Base-by-base conservation (phyloP, 2,113 vertebrate species). In the Egretta garzetta region DNA sequence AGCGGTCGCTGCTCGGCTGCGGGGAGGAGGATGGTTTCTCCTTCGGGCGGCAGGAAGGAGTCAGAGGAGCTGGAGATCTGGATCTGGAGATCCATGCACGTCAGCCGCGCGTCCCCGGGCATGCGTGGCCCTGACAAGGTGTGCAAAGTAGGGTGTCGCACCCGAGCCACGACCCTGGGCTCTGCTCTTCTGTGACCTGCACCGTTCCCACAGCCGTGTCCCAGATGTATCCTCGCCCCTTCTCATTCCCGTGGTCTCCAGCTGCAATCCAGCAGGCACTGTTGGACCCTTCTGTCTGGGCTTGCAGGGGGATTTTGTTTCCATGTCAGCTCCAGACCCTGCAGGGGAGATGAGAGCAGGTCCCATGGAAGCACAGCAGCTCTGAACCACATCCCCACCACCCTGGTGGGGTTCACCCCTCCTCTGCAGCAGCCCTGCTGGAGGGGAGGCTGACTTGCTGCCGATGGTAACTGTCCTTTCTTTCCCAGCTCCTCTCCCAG, bases 61-160 rank as follows among this genome's bases (percentile, higher is more conserved):
- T 3, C 26, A 1, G 60, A 22, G 23, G 14, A 41, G 39, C 39
- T 41, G 39, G 39, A 41, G 39, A 41, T 41, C 39, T 39, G 39
- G 10, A 39, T 39, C 39, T 41, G 39, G 39, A 41, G 39, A 30
- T 5, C 56, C 68, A 9, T 0, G 7, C 17, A 0, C 0, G 9
- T 6, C 60, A 47, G 45, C 12, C 12, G 30, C 4, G 0, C 1
- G 56, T 27, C 53, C 68, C 50, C 2, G 56, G 64, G 24, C 24
- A 24, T 1, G 4, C 0, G 2, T 47, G 70, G 30, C 1, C 3
- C 72, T 68, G 87, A 83, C 67, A 68, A 45, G 62, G 52, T n/a
- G 39, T 33, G 52, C 75, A 30, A 32, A 62, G 75, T 68, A 74
- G 74, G 43, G n/a, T 3, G 4, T 49, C 10, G 6, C 49, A 58